Conservation (phyloP, 2,797 vertebrate species). For the Bovichtus variegatus region DNA sequence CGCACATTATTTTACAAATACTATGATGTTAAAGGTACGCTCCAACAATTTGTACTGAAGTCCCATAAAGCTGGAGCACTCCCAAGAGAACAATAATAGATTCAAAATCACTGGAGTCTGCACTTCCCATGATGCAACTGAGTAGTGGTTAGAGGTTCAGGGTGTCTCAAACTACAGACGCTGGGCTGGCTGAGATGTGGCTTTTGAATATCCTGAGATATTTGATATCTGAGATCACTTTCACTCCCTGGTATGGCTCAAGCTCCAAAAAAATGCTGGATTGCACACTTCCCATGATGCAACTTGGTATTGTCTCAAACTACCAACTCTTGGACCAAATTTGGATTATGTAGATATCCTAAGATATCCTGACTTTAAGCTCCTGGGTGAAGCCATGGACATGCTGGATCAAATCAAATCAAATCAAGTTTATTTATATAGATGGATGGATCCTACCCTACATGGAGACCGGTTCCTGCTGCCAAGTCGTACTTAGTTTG, state of each 20-base stretch:
- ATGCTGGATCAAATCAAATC: too few relatives aligned
- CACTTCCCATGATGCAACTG: conserved; percentile 4
- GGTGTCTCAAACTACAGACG: not conserved
- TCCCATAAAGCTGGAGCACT: not conserved
- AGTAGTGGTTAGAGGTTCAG: not conserved
- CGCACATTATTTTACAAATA: not conserved
- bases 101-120: not conserved
- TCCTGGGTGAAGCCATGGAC: too few relatives aligned
- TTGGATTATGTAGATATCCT: too few relatives aligned
- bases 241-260: not conserved
- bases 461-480: not conserved
- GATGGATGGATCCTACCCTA: too few relatives aligned
- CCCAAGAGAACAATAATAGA: not conserved
- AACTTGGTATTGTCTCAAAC: not conserved
- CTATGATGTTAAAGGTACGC: not conserved
- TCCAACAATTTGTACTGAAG: not conserved
- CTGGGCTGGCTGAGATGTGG: too few relatives aligned
- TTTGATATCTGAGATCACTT: not conserved
- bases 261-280: not conserved
- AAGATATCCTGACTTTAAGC: too few relatives aligned
- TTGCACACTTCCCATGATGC: not conserved
- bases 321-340: too few relatives aligned
- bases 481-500: not conserved
- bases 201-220: not conserved
- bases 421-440: too few relatives aligned